Evolutionary conservation across 1,140 invertebrate species (phyloP), one percentile per base, ranked within the genome.

Genomic region (Oncopodura yosiiana): DNA sequence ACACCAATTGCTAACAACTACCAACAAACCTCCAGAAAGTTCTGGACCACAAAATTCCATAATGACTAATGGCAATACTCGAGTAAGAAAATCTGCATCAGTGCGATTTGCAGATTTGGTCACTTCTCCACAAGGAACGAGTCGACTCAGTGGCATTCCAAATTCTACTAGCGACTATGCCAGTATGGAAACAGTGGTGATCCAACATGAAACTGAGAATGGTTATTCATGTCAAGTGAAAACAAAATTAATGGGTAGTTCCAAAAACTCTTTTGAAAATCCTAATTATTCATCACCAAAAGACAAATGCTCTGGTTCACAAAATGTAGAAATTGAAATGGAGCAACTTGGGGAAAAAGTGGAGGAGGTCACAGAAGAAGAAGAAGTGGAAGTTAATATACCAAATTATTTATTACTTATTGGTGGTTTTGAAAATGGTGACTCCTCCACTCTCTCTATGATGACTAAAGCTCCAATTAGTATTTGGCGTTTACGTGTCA

Each of bases 111-210:
- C 27, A 8, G 49, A 50, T 23, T n/a, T 34, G 6, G 8, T 34
- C 30, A 9, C 30, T n/a, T 34, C 30, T 8, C 8, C 30, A n/a
- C 8, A 78, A 82, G 60, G 78, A 75, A 9, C 74, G 74, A 12
- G 41, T 21, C 12, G 24, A 21, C 27, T 23, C 18, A 2, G 78
- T 77, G 23, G 81, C 83, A 58, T 71, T 4, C 41, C 70, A 48
- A 65, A 75, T 45, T 81, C 81, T 0, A 86, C 82, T 0, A 85
- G 82, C 0, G 83, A 85, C 65, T 86, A 86, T 64, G 81, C 81
- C 23, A 84, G 81, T 62, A 83, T 84, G 30, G 83, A 83, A 66
- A 77, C 78, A 0, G 70, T 80, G 2, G 14, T 43, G 14, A 24
- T 43, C 3, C 44, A 23, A 9, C 23, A n/a, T n/a, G n/a, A n/a